phyloP scores from a whole-genome alignment of 2,797 vertebrate species.

The Halcyon leucocephala region DNA sequence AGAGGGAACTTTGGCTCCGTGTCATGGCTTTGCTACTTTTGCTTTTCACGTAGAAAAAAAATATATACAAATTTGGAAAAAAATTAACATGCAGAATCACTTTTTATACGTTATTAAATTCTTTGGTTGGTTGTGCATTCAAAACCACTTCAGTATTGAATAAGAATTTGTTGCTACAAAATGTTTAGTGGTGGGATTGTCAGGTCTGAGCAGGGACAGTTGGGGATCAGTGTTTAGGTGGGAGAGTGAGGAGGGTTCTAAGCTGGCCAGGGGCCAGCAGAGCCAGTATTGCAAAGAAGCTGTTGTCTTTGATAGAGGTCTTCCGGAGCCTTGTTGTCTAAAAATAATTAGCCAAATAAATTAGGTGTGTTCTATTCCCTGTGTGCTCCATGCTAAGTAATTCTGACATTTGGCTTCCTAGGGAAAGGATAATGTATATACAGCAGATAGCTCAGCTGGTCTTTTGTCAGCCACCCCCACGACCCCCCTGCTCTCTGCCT shows the following conservation, averaged over 20 bases:
- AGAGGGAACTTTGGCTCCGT: neutral
- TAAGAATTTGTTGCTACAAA: neutral
- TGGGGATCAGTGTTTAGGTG: neutral
- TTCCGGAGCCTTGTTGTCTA: neutral
- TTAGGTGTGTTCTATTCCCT: neutral
- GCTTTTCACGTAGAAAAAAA: neutral
- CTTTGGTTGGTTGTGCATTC: neutral
- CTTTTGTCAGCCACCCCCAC: neutral
- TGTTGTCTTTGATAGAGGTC: neutral
- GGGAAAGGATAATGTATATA: neutral
- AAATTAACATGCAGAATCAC: neutral
- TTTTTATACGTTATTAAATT: neutral
- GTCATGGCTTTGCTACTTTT: neutral
- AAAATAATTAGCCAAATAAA: conserved; percentile 17
- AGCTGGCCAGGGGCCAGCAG: neutral
- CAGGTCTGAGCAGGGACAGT: neutral
- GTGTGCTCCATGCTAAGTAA: neutral
- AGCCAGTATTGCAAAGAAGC: neutral
- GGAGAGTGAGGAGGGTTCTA: neutral
- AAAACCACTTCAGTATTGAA: neutral
- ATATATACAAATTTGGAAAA: neutral
- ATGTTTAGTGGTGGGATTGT: neutral
- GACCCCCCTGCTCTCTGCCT: accelerated
- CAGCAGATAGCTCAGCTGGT: neutral
- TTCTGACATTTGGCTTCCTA: neutral